phyloP scores from a whole-genome alignment of 2,888 invertebrate genomes.

The Nephrotoma flavescens region DNA sequence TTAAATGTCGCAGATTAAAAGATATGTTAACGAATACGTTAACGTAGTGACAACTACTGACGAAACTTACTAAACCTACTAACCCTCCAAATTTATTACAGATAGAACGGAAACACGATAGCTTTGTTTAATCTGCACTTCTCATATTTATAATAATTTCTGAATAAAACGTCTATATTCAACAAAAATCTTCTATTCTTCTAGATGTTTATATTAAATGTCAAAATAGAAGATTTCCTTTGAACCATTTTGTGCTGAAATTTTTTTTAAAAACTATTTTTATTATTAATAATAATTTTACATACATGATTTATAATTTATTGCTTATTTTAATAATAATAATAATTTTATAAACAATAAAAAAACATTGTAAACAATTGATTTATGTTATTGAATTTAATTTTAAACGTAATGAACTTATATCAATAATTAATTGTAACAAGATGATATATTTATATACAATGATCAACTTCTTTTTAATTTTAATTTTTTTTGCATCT shows the following conservation, averaged over 20 bases:
- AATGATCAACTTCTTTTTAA: not conserved
- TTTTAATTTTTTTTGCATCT: not conserved
- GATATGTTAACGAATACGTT: too few relatives aligned
- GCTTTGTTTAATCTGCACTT: too few relatives aligned
- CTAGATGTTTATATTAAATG: not conserved
- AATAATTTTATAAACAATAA: not conserved
- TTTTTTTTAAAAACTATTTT: not conserved
- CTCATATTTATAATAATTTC: too few relatives aligned
- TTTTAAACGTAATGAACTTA: not conserved
- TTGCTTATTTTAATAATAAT: not conserved
- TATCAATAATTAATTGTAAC: not conserved
- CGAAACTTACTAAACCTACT: too few relatives aligned
- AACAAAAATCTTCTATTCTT: not conserved
- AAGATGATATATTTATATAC: not conserved
- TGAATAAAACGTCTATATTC: too few relatives aligned
- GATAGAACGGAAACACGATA: too few relatives aligned
- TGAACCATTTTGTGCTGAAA: not conserved
- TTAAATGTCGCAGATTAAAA: too few relatives aligned
- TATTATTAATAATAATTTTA: not conserved
- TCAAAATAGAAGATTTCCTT: not conserved
- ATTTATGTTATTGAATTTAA: not conserved
- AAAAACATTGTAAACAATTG: not conserved
- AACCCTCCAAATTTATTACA: too few relatives aligned
- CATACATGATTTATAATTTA: not conserved
- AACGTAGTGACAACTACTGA: too few relatives aligned